Evolutionary conservation across 2,797 vertebrate species (phyloP).

Genomic region (Cheirogaleus major): DNA sequence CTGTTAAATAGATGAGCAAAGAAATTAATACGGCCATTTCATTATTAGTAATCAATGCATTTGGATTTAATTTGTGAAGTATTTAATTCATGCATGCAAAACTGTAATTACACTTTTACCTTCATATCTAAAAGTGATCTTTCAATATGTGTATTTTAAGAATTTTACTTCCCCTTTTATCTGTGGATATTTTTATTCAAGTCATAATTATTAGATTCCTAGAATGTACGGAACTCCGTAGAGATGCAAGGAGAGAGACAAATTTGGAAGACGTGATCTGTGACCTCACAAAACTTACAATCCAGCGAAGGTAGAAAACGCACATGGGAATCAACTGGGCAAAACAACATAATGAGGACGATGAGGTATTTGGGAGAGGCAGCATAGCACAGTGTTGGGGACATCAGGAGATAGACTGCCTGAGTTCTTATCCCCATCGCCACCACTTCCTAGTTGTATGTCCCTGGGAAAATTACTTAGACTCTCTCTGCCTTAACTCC

Average conservation of each 20-base stretch:
- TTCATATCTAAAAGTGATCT: neutral
- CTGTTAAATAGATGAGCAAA: neutral
- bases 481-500: neutral
- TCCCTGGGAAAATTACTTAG: neutral
- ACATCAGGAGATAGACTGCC: neutral
- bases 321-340: neutral
- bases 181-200: conserved; percentile 11
- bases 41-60: neutral
- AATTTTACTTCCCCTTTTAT: conserved; percentile 3
- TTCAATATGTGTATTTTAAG: neutral
- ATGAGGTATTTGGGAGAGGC: neutral
- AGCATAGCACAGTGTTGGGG: accelerated
- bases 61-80: conserved; percentile 29
- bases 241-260: neutral
- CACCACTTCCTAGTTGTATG: neutral
- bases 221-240: neutral
- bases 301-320: neutral
- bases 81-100: neutral
- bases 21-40: neutral
- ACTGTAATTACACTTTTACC: conserved; percentile 24
- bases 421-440: neutral
- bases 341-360: neutral
- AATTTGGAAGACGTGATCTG: neutral
- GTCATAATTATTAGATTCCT: conserved; percentile 1
- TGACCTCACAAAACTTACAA: neutral